Percentiles rank a stretch among this genome's conserved stretches.
Conservation (phyloP, 37 sponge, comb jelly and placozoan genomes). For the Aphrocallistes beatrix region DNA sequence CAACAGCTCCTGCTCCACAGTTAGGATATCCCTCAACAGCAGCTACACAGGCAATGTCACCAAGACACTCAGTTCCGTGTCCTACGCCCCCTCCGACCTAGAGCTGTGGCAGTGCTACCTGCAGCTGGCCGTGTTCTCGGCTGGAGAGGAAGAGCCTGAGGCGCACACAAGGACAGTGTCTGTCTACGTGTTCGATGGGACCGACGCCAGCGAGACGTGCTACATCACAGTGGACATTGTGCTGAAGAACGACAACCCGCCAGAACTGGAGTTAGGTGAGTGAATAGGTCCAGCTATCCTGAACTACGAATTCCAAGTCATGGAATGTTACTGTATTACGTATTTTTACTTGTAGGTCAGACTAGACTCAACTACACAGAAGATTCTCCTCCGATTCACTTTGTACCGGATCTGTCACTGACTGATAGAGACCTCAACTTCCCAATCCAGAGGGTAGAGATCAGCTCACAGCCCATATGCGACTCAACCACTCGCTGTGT, state of each 20-base stretch:
- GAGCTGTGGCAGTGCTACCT: slow-evolving; percentile 14
- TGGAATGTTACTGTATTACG: background rate
- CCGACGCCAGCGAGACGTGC: background rate
- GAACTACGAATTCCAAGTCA: too few species aligned
- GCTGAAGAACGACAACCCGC: slow-evolving; percentile 15
- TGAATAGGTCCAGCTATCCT: too few species aligned
- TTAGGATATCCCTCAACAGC: background rate
- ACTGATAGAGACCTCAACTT: background rate
- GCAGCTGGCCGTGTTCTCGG: background rate
- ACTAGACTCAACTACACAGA: background rate
- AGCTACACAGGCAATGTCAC: background rate
- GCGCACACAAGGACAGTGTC: background rate
- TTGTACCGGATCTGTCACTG: background rate
- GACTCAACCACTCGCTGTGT: background rate
- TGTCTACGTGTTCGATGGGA: background rate
- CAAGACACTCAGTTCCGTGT: background rate
- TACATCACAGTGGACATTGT: background rate
- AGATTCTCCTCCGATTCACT: background rate
- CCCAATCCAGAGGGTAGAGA: background rate
- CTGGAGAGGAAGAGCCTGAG: background rate
- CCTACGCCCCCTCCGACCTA: background rate
- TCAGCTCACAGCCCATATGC: background rate
- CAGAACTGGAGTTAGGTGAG: background rate
- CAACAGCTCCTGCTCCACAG: background rate
- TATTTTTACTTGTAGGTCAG: background rate